Evolutionary conservation across 1,140 invertebrate species (phyloP).

Genomic region (Brachionus sp.): DNA sequence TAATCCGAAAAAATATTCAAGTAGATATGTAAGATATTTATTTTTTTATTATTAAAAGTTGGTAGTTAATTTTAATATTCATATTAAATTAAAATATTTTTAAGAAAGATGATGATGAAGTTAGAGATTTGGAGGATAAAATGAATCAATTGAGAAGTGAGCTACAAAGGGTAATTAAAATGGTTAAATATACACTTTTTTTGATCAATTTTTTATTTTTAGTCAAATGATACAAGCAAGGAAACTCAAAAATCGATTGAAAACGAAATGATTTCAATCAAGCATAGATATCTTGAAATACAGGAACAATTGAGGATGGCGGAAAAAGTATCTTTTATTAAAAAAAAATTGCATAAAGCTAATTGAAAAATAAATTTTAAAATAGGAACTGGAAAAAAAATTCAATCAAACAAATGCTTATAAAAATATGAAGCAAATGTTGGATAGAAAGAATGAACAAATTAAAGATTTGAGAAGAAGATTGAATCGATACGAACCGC

Average conservation of each 20-base stretch:
- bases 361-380: not conserved
- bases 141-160: constrained; percentile 48
- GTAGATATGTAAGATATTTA: constrained; percentile 32
- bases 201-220: not conserved
- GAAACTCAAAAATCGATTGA: constrained; percentile 49
- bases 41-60: too few relatives aligned
- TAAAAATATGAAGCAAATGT: constrained; percentile 66
- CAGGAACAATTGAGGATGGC: constrained; percentile 61
- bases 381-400: constrained; percentile 65
- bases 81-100: constrained; percentile 47
- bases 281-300: constrained; percentile 58
- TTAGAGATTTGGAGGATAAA: constrained; percentile 50
- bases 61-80: constrained; percentile 40
- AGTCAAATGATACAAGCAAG: constrained; percentile 44
- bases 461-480: constrained; percentile 57
- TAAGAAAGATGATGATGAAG: constrained; percentile 50
- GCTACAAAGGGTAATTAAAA: constrained; percentile 47
- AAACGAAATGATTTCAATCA: constrained; percentile 54
- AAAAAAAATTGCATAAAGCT: not conserved
- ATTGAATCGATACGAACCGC: constrained; percentile 47
- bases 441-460: constrained; percentile 61
- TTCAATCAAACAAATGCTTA: constrained; percentile 65
- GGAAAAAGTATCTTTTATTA: constrained; percentile 55
- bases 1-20: constrained; percentile 15
- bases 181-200: constrained; percentile 48